Conservation (phyloP, 2,888 invertebrate genomes). For the Vannuccia rotundouncinata region DNA sequence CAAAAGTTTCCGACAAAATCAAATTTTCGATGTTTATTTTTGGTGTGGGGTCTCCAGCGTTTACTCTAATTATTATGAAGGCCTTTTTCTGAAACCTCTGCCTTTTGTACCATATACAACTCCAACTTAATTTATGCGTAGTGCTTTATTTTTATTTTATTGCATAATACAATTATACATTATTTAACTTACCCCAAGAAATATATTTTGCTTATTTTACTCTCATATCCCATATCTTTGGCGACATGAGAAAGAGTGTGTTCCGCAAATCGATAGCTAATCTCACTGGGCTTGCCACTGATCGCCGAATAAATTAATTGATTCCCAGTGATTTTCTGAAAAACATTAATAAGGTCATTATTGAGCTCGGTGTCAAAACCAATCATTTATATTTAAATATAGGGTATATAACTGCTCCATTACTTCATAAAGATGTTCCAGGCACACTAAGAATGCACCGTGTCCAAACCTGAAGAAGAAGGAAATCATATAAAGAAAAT, state of each 20-base stretch:
- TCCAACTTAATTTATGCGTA: too few relatives aligned
- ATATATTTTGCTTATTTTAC: constrained; percentile 51
- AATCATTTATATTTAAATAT: neutral
- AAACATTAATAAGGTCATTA: too few relatives aligned
- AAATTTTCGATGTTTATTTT: too few relatives aligned
- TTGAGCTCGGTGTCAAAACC: neutral
- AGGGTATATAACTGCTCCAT: too few relatives aligned
- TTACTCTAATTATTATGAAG: too few relatives aligned
- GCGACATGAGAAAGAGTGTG: constrained; percentile 51
- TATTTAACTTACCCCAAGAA: constrained; percentile 52
- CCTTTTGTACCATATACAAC: too few relatives aligned
- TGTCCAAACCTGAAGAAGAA: constrained; percentile 50
- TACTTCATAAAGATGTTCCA: constrained; percentile 54
- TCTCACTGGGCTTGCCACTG: constrained; percentile 55
- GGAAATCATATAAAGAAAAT: too few relatives aligned
- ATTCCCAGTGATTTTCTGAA: constrained; percentile 54
- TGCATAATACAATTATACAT: neutral
- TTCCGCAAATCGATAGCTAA: constrained; percentile 55
- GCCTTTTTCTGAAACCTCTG: too few relatives aligned
- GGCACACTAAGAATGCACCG: constrained; percentile 54
- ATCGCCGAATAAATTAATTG: constrained; percentile 51
- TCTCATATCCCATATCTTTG: constrained; percentile 47
- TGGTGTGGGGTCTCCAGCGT: too few relatives aligned
- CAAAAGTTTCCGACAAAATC: too few relatives aligned
- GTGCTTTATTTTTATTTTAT: neutral